Conservation (phyloP, 2,888 invertebrate genomes). For the Phlogophora meticulosa region DNA sequence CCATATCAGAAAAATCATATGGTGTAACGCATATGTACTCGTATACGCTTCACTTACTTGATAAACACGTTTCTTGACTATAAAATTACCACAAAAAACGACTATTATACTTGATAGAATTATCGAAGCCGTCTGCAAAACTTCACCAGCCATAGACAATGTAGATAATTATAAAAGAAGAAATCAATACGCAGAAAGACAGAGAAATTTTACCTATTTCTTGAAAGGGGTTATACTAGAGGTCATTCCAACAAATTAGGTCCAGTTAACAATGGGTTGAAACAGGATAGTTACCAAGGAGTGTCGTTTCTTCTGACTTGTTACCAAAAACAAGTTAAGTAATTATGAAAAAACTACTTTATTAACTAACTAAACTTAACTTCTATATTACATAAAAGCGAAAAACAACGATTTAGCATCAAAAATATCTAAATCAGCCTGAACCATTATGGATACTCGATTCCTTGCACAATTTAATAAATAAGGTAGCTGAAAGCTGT, state of each 20-base stretch:
- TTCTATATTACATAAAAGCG: not conserved
- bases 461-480: conserved; percentile 41
- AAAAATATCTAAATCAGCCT: conserved; percentile 6
- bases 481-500: conserved; percentile 71
- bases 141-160: not conserved
- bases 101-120: not conserved
- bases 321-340: too few species aligned
- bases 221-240: too few species aligned
- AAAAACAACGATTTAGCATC: not conserved
- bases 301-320: too few species aligned
- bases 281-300: too few species aligned
- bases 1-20: not conserved
- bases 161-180: too few species aligned
- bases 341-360: too few species aligned
- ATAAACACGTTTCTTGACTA: not conserved
- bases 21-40: not conserved
- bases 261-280: too few species aligned
- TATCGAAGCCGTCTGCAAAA: not conserved
- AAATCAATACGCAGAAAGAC: too few species aligned
- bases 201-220: too few species aligned
- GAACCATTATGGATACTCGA: conserved; percentile 5
- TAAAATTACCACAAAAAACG: not conserved
- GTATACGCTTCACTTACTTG: conserved; percentile 1
- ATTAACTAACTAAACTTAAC: too few species aligned
- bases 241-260: too few species aligned